These are phyloP conservation scores for Seriola aureovittata DNA, from an alignment of 2,113 vertebrate genomes.

Conservation along the genomic window DNA sequence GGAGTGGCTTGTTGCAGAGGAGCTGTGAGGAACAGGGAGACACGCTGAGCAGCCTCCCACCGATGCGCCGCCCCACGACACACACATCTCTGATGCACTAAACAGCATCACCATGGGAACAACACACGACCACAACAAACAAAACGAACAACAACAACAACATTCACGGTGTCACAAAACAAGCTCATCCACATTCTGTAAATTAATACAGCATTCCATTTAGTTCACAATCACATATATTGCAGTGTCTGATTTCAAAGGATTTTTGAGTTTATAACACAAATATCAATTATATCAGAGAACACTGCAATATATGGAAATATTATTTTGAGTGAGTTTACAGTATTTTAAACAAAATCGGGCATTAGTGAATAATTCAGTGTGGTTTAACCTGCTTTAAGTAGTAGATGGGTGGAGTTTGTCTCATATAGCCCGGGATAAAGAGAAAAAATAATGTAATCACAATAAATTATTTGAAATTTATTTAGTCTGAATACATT, in stretches of 20 bases:
- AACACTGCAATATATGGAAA: constrained; percentile 70
- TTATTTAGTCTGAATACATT: background rate
- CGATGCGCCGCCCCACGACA: constrained; percentile 81
- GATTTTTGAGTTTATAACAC: background rate
- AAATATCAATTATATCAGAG: constrained; percentile 34
- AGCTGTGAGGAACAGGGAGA: constrained; percentile 90
- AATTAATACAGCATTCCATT: constrained; percentile 47
- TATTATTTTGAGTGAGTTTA: background rate
- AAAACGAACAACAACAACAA: constrained; percentile 69
- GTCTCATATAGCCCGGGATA: background rate
- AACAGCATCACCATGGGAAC: constrained; percentile 64
- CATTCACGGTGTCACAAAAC: constrained; percentile 75
- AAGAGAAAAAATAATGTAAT: background rate
- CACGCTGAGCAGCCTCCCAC: constrained; percentile 87
- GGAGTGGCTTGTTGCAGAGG: constrained; percentile 82
- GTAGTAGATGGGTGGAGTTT: constrained; percentile 20
- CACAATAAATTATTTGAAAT: background rate
- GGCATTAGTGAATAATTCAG: constrained; percentile 38
- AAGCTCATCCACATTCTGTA: constrained; percentile 60
- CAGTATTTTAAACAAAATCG: constrained; percentile 10
- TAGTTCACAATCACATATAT: constrained; percentile 67
- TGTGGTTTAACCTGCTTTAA: constrained; percentile 34
- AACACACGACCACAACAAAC: constrained; percentile 66
- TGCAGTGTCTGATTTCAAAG: constrained; percentile 52
- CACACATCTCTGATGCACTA: constrained; percentile 82